Conservation (phyloP, 2,888 invertebrate genomes). For the Pandemis heparana region DNA sequence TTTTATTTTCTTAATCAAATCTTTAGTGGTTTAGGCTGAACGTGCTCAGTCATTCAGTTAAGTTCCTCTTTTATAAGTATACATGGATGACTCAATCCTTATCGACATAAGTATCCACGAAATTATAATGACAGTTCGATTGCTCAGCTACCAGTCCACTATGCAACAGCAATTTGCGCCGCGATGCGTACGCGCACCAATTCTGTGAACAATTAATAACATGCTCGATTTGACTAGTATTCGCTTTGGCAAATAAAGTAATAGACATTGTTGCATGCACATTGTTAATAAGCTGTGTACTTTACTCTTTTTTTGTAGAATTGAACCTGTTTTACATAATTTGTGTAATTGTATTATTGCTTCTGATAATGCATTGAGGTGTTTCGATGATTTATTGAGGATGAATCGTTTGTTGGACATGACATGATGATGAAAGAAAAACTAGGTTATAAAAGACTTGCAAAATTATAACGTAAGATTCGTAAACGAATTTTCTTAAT, state of each 20-base stretch:
- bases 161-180: constrained; percentile 38
- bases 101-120: not conserved
- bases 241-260: constrained; percentile 45
- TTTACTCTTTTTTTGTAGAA: constrained; percentile 34
- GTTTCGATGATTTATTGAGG: constrained; percentile 17
- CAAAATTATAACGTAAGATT: too few species aligned
- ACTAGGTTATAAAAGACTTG: too few species aligned
- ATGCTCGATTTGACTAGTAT: constrained; percentile 62
- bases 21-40: too few species aligned
- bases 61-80: too few species aligned
- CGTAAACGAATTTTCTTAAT: too few species aligned
- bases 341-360: not conserved
- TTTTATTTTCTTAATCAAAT: too few species aligned
- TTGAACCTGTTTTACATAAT: constrained; percentile 31
- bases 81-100: not conserved
- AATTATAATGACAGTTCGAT: constrained; percentile 19
- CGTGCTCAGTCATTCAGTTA: too few species aligned
- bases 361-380: constrained; percentile 7
- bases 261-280: constrained; percentile 43
- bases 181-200: constrained; percentile 46
- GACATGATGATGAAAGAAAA: too few species aligned
- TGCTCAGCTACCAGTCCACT: constrained; percentile 38
- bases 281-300: constrained; percentile 3
- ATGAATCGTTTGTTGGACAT: too few species aligned
- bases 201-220: constrained; percentile 54